Base-by-base conservation (phyloP, 2,888 invertebrate genomes). In the Nemoura dubitans region DNA sequence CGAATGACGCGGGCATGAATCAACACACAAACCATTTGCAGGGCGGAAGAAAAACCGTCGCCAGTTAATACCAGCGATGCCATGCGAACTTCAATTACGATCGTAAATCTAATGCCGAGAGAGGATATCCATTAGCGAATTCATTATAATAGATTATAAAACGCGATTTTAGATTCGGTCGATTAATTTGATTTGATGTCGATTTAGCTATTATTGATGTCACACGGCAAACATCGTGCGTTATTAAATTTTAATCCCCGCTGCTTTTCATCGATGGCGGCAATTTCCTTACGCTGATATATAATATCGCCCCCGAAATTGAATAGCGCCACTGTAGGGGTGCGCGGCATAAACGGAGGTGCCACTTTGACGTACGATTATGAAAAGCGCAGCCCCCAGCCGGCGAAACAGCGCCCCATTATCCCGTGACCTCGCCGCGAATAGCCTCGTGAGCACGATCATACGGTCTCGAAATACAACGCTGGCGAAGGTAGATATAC, bases 91-190 rank as follows among this genome's bases (percentile, higher is more conserved):
- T 21, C 59, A 59, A 59, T 59, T 59, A 59, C 59, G 59, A 10
- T 59, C 59, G 59, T 59, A 59, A 59, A 59, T 59, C 59, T 59
- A 59, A 59, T 59, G 59, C 16, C 21, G 59, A 59, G 59, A 59
- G 59, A 59, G 59, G 59, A 59, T 36, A 36, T 59, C 16, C 59
- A 59, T 59, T 59, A 59, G 59, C 59, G 21, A 59, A 59, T 59
- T 59, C 59, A 21, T 36, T 59, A 59, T 59, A 59, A 59, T 59
- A 59, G 59, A 59, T n/a, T 59, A 59, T 59, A 59, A 59, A 59
- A 59, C 59, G 59, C 1, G 59, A 21, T 59, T n/a, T 59, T 59
- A 59, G 59, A 59, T 10, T 59, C 14, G 59, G 59, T 59, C 59
- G 59, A 59, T 59, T 59, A 59, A 59, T 59, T 59, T 21, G 2